phyloP scores from a whole-genome alignment of 2,888 invertebrate species.

The Xestia sexstrigata region DNA sequence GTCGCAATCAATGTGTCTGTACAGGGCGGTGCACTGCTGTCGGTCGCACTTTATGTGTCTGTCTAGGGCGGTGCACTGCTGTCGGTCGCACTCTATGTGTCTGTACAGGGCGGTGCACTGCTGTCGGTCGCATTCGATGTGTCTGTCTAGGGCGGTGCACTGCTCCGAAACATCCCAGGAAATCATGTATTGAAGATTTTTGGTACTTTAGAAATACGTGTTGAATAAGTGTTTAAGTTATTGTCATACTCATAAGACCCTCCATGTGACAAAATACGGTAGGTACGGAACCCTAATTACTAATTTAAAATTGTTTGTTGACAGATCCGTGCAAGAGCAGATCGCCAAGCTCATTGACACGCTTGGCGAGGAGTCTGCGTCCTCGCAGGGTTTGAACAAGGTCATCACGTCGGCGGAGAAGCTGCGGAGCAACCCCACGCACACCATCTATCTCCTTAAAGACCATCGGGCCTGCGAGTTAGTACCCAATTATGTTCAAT shows the following conservation, averaged over 20 bases:
- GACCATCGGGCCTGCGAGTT: conserved; percentile 76
- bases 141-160: background rate
- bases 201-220: background rate
- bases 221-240: background rate
- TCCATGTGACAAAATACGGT: background rate
- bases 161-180: no score
- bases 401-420: conserved; percentile 94
- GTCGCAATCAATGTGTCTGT: no score
- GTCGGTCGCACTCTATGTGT: no score
- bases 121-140: background rate
- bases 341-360: conserved; percentile 91
- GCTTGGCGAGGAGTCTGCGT: conserved; percentile 94
- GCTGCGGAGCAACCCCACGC: conserved; percentile 83
- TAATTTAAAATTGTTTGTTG: background rate
- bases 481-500: conserved; percentile 55
- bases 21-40: no score
- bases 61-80: no score
- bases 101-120: background rate
- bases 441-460: conserved; percentile 86
- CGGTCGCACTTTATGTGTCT: no score
- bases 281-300: background rate
- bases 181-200: background rate
- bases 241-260: background rate
- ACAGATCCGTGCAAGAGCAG: conserved; percentile 76
- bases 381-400: conserved; percentile 93